Conservation (phyloP, 1,140 invertebrate species). For the Papilio dardanus region DNA sequence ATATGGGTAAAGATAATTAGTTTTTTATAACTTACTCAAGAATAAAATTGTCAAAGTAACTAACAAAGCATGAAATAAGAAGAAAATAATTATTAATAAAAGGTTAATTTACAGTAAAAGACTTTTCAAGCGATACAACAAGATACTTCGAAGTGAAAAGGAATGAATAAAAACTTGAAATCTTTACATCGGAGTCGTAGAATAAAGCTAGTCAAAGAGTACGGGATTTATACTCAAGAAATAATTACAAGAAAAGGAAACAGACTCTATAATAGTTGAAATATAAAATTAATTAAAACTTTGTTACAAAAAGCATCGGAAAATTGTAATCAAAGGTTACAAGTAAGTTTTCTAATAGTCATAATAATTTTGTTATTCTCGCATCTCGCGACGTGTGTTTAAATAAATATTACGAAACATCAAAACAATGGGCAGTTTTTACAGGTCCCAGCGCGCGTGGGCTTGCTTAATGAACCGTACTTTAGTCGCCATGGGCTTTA, state of each 20-base stretch:
- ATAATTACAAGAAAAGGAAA: background rate
- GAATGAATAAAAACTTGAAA: background rate
- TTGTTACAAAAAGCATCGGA: no score
- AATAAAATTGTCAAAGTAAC: background rate
- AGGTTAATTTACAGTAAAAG: constrained; percentile 1
- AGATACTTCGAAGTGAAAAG: background rate
- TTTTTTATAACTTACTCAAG: background rate
- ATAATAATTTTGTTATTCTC: constrained; percentile 4
- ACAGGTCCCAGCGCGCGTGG: constrained; percentile 56
- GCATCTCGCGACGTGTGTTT: constrained; percentile 2
- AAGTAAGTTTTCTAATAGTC: background rate
- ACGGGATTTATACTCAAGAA: background rate
- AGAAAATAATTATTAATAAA: background rate
- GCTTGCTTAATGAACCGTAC: constrained; percentile 59
- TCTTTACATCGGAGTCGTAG: background rate
- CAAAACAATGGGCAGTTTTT: constrained; percentile 58
- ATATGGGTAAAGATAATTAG: no score
- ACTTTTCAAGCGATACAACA: background rate
- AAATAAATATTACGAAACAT: constrained; percentile 52
- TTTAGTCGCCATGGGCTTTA: constrained; percentile 31
- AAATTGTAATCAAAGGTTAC: no score
- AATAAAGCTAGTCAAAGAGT: background rate
- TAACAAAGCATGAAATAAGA: background rate
- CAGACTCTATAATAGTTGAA: no score
- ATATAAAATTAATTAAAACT: no score